Percentiles rank a stretch among this genome's conserved stretches.
Evolutionary conservation across 92 coral and sea anemone species (phyloP).

Genomic region (Porites cylindrica): DNA sequence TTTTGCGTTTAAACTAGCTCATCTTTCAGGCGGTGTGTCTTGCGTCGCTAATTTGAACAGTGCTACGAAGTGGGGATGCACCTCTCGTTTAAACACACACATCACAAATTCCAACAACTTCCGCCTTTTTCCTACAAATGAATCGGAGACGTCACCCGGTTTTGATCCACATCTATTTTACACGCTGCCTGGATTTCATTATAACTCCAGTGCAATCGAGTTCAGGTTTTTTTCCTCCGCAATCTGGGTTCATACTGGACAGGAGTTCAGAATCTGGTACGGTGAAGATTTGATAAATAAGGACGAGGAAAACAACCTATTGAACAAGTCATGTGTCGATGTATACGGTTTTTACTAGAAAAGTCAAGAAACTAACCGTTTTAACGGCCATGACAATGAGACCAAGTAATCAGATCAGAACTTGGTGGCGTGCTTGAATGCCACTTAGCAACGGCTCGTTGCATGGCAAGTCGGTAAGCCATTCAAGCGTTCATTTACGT

Average conservation of each 20-base stretch:
- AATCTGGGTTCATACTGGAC: not conserved
- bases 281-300: conserved; percentile 23
- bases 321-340: not conserved
- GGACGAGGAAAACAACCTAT: not conserved
- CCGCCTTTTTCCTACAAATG: not conserved
- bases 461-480: too few relatives aligned
- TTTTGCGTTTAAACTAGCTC: conserved; percentile 1
- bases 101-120: not conserved
- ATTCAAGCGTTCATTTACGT: too few relatives aligned
- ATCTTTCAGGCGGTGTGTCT: not conserved
- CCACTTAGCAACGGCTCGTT: too few relatives aligned
- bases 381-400: too few relatives aligned
- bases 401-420: too few relatives aligned
- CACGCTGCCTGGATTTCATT: not conserved
- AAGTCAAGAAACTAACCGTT: not conserved
- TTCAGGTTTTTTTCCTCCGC: not conserved
- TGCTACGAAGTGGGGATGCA: not conserved
- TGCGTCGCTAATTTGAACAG: not conserved
- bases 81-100: not conserved
- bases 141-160: not conserved
- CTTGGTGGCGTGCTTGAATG: too few relatives aligned
- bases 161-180: not conserved
- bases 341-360: not conserved
- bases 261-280: conserved; percentile 21
- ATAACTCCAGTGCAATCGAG: not conserved